Evolutionary conservation across 2,888 invertebrate species (phyloP), one percentile per base, ranked within the genome.

Genomic region (Tortricodes alternella): DNA sequence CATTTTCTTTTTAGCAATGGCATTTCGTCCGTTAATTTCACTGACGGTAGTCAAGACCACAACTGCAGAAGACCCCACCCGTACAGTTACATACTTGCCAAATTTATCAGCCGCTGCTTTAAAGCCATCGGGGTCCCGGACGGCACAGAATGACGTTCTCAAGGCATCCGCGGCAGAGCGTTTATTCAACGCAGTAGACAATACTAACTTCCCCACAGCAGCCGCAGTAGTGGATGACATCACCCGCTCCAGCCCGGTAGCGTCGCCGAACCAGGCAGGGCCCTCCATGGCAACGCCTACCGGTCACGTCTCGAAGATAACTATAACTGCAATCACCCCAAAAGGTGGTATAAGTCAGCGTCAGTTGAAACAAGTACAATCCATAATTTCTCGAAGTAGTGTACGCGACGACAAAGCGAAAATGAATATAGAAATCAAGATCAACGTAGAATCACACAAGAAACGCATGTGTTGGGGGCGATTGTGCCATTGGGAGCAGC

Each of bases 71-170:
- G 85, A 85, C 44, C 74, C 80, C 23, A 84, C 82, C 19, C 78
- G 80, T 29, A 88, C 88, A 13, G 82, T 89, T 4, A 83, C 87
- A 6, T 89, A 83, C 67, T 76, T 90, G 62, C 89, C 89, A 46
- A 89, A 73, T 62, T 60, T 88, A 59, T 72, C 81, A 24, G 65
- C 74, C 37, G 71, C 70, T 51, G 67, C 49, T 19, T 32, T 78
- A 27, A 71, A 65, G 58, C 23, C 67, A 13, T 29, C 70, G 41
- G 48, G 69, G 23, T 74, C 80, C n/a, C 64, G 66, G 8, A 52
- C 65, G n/a, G 74, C 64, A 58, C 5, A 7, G 27, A 48, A 53
- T 3, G 70, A 70, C 8, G 64, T 53, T 27, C 51, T 70, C 62
- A 57, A 65, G 18, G 70, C 81, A 27, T 74, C 76, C 16, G 67